Conservation (phyloP, 2,888 invertebrate species). For the Digitonthophagus gazella region DNA sequence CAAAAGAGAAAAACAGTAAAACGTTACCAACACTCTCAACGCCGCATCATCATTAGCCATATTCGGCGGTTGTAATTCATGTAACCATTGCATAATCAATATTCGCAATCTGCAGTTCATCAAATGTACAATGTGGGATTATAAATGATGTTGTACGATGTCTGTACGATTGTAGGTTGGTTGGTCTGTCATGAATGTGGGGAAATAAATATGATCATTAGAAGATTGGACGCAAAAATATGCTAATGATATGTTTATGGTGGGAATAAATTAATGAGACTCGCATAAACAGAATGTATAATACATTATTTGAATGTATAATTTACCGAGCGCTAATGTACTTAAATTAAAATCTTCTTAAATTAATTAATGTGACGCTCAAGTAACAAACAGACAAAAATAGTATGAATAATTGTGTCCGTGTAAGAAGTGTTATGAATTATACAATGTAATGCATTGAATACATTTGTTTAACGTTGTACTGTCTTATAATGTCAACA, state of each 20-base stretch:
- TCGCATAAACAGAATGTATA: background rate
- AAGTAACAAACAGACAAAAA: no score
- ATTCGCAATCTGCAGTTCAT: slow-evolving; percentile 11
- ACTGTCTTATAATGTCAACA: background rate
- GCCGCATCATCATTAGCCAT: slow-evolving; percentile 11
- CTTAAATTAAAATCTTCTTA: background rate
- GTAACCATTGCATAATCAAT: slow-evolving; percentile 11
- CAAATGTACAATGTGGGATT: background rate
- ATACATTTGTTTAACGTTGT: background rate
- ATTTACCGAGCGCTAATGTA: background rate
- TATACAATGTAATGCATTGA: background rate
- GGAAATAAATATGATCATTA: background rate
- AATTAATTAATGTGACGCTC: background rate
- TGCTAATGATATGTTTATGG: background rate
- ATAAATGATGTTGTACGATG: background rate
- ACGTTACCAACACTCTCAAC: slow-evolving; percentile 4
- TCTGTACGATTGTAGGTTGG: background rate
- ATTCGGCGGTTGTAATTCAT: slow-evolving; percentile 11
- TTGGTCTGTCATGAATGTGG: background rate
- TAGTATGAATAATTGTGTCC: no score
- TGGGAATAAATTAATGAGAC: background rate
- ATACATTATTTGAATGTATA: background rate
- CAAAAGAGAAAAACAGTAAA: background rate
- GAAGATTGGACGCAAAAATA: background rate
- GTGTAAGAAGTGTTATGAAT: no score